Evolutionary conservation across 2,113 vertebrate genomes (phyloP).

Genomic region (Callopanchax toddi): DNA sequence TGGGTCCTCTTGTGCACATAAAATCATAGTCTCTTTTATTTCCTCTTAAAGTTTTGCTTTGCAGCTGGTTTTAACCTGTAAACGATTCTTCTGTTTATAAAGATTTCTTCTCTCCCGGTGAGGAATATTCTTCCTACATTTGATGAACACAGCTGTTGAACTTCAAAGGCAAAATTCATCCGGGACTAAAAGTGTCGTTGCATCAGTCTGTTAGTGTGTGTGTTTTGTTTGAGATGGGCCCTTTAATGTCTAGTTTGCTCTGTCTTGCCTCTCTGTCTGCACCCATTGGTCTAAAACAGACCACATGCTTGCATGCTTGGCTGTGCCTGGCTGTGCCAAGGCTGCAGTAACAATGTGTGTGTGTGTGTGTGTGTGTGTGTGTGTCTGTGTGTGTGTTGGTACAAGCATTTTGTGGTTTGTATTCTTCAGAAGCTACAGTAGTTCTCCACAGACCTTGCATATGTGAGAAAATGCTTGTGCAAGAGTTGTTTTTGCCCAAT

Average conservation of each 20-base stretch:
- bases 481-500: slow-evolving; percentile 4
- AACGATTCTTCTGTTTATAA: not conserved
- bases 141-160: slow-evolving; percentile 57
- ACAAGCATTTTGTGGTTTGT: slow-evolving; percentile 26
- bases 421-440: not conserved
- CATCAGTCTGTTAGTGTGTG: slow-evolving; percentile 10
- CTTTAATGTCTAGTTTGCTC: slow-evolving; percentile 57
- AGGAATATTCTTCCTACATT: slow-evolving; percentile 41
- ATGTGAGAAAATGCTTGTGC: slow-evolving; percentile 3
- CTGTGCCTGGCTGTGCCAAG: slow-evolving; percentile 43
- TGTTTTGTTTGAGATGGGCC: slow-evolving; percentile 37
- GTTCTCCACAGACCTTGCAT: not conserved
- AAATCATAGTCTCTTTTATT: not conserved
- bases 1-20: not conserved
- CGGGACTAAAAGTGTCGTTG: slow-evolving; percentile 36
- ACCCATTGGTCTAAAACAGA: slow-evolving; percentile 29
- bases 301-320: slow-evolving; percentile 40
- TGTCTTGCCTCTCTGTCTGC: slow-evolving; percentile 36
- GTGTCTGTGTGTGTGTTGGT: slow-evolving; percentile 3
- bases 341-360: slow-evolving; percentile 30
- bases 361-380: slow-evolving; percentile 17
- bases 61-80: not conserved
- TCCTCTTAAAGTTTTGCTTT: not conserved
- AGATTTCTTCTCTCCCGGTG: slow-evolving; percentile 21
- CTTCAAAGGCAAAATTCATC: slow-evolving; percentile 64